Evolutionary conservation across 2,797 vertebrate species (phyloP), one percentile per base, ranked within the genome.

Genomic region (Natrix natrix): DNA sequence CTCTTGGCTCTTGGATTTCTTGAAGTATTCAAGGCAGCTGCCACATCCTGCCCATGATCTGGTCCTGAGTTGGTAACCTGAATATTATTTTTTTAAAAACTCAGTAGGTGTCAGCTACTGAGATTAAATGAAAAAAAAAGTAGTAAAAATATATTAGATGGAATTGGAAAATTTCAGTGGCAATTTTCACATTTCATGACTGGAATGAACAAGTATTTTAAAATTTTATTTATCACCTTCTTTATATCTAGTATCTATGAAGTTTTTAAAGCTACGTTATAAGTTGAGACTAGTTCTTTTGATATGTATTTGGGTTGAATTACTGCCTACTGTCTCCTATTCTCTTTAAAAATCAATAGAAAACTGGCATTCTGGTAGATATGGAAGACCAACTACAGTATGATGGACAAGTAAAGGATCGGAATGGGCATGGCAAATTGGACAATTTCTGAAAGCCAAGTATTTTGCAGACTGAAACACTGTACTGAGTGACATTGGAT

Each of bases 331-430:
- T 78, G 83, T 86, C 37, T 87, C 54, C 69, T n/a, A 88, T 95
- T 96, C 93, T 90, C 93, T 94, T 94, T 95, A 93, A 91, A 93
- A 94, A 93, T 94, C 91, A 54, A 2, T 37, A 94, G 56, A 94
- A 93, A 93, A 91, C 86, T 94, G n/a, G 63, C n/a, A 24, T 94
- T 96, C 56, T 63, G 0, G 20, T 95, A 66, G 37, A 95, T 16
- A 96, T 10, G 92, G 90, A 43, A 94, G 92, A 88, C 91, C 43
- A 87, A 91, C 90, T 69, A 37, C 32, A 37, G 32, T 37, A 66
- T 11, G 87, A 86, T 91, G 60, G 87, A 93, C 60, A 92, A 89
- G 78, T 88, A 91, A 88, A 0, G 0, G 52, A 55, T 88, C 87
- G 93, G 69, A 88, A 94, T 93, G 90, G 90, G 56, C 89, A 14